Evolutionary conservation across 92 coral and sea anemone species (phyloP), one percentile per base, ranked within the genome.

Genomic region (Blastomussa wellsi): DNA sequence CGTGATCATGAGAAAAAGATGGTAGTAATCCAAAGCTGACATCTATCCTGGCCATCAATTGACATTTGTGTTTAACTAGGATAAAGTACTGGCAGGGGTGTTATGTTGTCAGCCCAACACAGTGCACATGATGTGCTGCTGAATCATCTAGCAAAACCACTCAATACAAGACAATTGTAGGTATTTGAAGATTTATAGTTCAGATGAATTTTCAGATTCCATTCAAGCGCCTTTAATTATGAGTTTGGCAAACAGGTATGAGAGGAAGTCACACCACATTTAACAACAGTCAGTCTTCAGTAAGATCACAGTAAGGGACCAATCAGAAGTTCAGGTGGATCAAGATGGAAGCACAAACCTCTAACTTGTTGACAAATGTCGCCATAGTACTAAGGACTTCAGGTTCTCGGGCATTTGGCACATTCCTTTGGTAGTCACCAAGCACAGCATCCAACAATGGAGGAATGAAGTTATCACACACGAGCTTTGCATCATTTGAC

Each of bases 321-420:
- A 22, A 59, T 8, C n/a, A 59, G n/a, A 59, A 22, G 2, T n/a
- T n/a, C n/a, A n/a, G n/a, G n/a, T n/a, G 4, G 16, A 65, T 65
- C 0, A 26, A 32, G 35, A 65, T 2, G 28, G 24, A 44, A 77
- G 31, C 39, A 82, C 94, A 62, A 81, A 97, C 99, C 99, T 95
- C 99, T 44, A 97, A 88, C 77, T 97, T 97, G 87, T 97, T 97
- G 31, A 95, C 95, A 78, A 97, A 93, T 0, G 99, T 93, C 64
- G 99, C 99, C 99, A 97, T 97, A 59, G 99, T 97, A 67, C 95
- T 97, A 20, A 97, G 85, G 38, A 97, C 99, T 81, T 97, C 99
- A 22, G 99, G 99, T 47, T 97, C 99, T 66, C 99, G 76, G 14
- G 99, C 99, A 7, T 95, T 89, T 3, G 99, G 92, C 51, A 96